A percentile compares a stretch with the other conserved stretches of the same genome.
These are phyloP conservation scores for Sycobia sp. DNA, from an alignment of 1,140 invertebrate species.

Conservation along the genomic window DNA sequence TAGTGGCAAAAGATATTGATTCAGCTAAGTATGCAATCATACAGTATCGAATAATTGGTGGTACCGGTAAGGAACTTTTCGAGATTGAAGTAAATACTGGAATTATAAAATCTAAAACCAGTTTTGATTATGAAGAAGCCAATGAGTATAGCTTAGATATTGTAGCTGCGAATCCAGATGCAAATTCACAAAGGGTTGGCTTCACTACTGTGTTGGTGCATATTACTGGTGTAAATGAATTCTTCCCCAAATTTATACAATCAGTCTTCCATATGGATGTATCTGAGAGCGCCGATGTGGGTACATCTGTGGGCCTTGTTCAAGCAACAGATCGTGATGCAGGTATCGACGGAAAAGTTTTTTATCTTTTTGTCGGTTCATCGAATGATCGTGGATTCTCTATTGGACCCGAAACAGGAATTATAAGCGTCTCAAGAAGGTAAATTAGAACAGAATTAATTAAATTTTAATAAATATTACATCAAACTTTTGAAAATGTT, in stretches of 20 bases:
- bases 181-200: conserved; percentile 71
- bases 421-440: conserved; percentile 78
- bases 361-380: conserved; percentile 89
- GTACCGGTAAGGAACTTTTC: conserved; percentile 78
- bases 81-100: conserved; percentile 78
- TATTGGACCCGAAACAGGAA: conserved; percentile 83
- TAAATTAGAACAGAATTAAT: conserved; percentile 1
- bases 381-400: conserved; percentile 91
- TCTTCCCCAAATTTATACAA: conserved; percentile 88
- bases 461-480: not conserved
- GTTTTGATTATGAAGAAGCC: conserved; percentile 90
- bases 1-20: conserved; percentile 84
- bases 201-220: conserved; percentile 76
- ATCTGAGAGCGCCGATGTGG: conserved; percentile 88
- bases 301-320: conserved; percentile 83
- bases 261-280: conserved; percentile 92
- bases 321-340: conserved; percentile 89
- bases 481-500: too few species aligned
- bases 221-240: conserved; percentile 91
- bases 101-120: conserved; percentile 73
- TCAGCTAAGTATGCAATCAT: conserved; percentile 89
- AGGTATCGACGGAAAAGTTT: conserved; percentile 90
- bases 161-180: conserved; percentile 86
- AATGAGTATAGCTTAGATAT: conserved; percentile 79
- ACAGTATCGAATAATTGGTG: conserved; percentile 82